Percentiles rank a stretch among this genome's conserved stretches.
phyloP scores from a whole-genome alignment of 2,888 invertebrate species.

The Gastracanthus pulcherrimus region DNA sequence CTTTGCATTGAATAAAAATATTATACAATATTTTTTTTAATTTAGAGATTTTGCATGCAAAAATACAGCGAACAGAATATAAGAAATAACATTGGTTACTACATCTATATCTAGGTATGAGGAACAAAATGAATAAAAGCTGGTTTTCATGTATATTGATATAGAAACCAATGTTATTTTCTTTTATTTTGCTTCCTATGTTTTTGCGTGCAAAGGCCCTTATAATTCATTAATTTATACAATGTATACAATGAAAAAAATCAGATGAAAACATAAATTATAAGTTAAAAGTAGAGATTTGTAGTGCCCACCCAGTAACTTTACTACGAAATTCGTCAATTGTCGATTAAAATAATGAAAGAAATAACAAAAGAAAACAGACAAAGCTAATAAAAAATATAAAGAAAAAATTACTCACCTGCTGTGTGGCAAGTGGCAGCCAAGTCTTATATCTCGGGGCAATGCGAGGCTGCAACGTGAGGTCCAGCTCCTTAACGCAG shows the following conservation, averaged over 20 bases:
- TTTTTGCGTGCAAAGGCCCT: no score
- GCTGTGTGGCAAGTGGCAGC: slow-evolving; percentile 90
- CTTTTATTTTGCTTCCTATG: no score
- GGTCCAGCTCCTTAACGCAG: slow-evolving; percentile 73
- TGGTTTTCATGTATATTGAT: no score
- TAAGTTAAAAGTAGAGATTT: background rate
- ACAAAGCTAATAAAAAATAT: background rate
- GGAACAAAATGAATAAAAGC: no score
- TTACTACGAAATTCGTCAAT: background rate
- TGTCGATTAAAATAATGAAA: background rate
- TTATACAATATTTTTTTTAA: no score
- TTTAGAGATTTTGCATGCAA: no score
- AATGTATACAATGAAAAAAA: background rate
- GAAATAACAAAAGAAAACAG: background rate
- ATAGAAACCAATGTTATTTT: no score
- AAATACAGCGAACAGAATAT: no score
- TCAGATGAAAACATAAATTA: no score
- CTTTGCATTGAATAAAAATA: no score
- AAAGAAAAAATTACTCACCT: slow-evolving; percentile 78
- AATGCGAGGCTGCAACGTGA: slow-evolving; percentile 74
- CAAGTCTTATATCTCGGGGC: slow-evolving; percentile 86
- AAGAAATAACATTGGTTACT: no score
- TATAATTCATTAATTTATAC: background rate
- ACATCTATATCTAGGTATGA: no score
- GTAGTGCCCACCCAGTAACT: background rate